A percentile compares a stretch with the other conserved stretches of the same genome.
These are phyloP conservation scores for Mimachlamys varia DNA, from an alignment of 2,888 invertebrate genomes.

Conservation along the genomic window DNA sequence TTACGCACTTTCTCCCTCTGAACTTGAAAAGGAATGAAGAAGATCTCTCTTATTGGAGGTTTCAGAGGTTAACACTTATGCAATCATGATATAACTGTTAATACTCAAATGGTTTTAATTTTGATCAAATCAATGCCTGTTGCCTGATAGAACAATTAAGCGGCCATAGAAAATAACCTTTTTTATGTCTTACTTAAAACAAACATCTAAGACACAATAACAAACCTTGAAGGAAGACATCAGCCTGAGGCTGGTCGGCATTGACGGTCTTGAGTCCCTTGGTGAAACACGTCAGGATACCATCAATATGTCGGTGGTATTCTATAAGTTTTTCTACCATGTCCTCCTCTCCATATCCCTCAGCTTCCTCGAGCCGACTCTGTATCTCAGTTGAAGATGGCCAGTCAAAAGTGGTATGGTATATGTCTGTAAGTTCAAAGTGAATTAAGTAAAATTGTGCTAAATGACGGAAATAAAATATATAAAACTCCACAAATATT, in stretches of 20 bases:
- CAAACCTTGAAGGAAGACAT: slow-evolving; percentile 80
- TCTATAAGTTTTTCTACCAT: slow-evolving; percentile 76
- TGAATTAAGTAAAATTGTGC: neutral
- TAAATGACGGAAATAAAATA: too few relatives aligned
- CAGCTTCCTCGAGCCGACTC: slow-evolving; percentile 73
- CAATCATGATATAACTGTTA: too few relatives aligned
- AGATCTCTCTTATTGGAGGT: too few relatives aligned
- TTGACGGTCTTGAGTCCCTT: slow-evolving; percentile 76
- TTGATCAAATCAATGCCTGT: too few relatives aligned
- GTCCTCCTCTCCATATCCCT: slow-evolving; percentile 75
- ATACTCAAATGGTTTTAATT: too few relatives aligned
- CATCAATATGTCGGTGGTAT: slow-evolving; percentile 77
- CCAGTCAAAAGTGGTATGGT: slow-evolving; percentile 81
- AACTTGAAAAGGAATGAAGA: too few relatives aligned
- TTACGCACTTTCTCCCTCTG: too few relatives aligned
- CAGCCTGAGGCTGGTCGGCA: slow-evolving; percentile 81
- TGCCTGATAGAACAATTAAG: too few relatives aligned
- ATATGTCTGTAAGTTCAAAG: slow-evolving; percentile 74
- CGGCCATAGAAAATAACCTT: too few relatives aligned
- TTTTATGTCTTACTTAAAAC: too few relatives aligned
- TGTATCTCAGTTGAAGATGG: slow-evolving; percentile 75
- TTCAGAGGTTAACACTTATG: too few relatives aligned
- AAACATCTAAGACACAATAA: neutral
- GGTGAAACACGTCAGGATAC: slow-evolving; percentile 73
- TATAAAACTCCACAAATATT: too few relatives aligned